Evolutionary conservation across 1,140 invertebrate genomes (phyloP).

Genomic region (Drosophila leontia): DNA sequence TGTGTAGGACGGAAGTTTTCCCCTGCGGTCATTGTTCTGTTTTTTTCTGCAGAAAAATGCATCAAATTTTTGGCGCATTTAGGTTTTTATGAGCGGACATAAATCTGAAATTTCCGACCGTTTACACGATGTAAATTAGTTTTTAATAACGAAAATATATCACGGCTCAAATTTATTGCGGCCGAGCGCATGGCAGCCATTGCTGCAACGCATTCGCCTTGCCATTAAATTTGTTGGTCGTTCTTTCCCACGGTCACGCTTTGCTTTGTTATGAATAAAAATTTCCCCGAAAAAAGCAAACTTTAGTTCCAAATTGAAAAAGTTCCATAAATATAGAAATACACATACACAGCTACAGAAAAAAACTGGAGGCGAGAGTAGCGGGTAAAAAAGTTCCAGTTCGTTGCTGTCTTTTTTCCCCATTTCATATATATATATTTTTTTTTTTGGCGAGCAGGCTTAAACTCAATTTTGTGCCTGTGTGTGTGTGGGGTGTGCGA

Average conservation of each 20-base stretch:
- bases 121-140: slow-evolving; percentile 71
- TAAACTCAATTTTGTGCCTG: slow-evolving; percentile 61
- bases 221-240: slow-evolving; percentile 56
- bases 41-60: slow-evolving; percentile 26
- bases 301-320: slow-evolving; percentile 83
- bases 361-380: slow-evolving; percentile 18
- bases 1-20: slow-evolving; percentile 7
- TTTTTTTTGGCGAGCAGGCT: slow-evolving; percentile 58
- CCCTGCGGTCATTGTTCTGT: slow-evolving; percentile 28
- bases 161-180: slow-evolving; percentile 57
- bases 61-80: slow-evolving; percentile 43
- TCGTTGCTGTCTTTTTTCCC: slow-evolving; percentile 35
- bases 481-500: slow-evolving; percentile 14
- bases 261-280: slow-evolving; percentile 81
- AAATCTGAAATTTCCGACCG: slow-evolving; percentile 51
- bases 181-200: slow-evolving; percentile 18
- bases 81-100: slow-evolving; percentile 43
- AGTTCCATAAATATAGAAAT: slow-evolving; percentile 83
- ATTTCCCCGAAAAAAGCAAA: slow-evolving; percentile 70
- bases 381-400: slow-evolving; percentile 65
- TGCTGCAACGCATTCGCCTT: slow-evolving; percentile 37
- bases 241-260: slow-evolving; percentile 62
- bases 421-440: slow-evolving; percentile 5
- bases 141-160: slow-evolving; percentile 68
- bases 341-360: slow-evolving; percentile 43